Base-by-base conservation (phyloP, 2,888 invertebrate genomes). In the Apocheima hispidaria region DNA sequence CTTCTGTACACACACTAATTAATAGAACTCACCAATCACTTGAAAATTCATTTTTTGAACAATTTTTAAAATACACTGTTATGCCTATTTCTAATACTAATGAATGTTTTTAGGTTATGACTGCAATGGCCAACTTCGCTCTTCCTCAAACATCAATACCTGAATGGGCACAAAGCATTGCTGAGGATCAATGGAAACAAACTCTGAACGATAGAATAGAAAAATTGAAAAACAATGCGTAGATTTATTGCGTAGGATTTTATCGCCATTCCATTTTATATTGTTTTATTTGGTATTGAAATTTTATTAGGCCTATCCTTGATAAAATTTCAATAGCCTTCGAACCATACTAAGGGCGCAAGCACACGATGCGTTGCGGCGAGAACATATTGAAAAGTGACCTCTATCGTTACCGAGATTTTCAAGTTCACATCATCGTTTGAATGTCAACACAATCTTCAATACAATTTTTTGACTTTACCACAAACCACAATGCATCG, bases 101-200 rank as follows among this genome's bases (percentile, higher is more conserved):
- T 53, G n/a, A 54, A 60, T 63, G 20, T 61, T 82, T 83, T 21
- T 83, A 94, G 93, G 95, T 96, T 0, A 95, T 95, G 92, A 93
- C 94, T 53, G 94, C 94, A 35, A 96, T 96, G 96, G 93, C 94
- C 10, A 94, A 94, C 68, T 94, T 96, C 78, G 93, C 93, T 1
- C 82, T 96, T 68, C 96, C 96, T 2, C 86, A 92, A 41, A 92
- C 94, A 28, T 94, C 95, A 16, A 94, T 96, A 79, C 96, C 96
- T 7, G 95, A 95, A 71, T 96, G 96, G 96, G 96, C 96, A 0
- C 94, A 93, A 58, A 93, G 92, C 65, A 92, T 96, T 68, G 94
- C 95, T 1, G 96, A 96, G 73, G 95, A 95, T 36, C 94, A 95
- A 71, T 96, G 96, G 96, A 95, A 95, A 75, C 91, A 94, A 67